These are phyloP conservation scores for Sebastes melanostomus DNA, from an alignment of 2,797 vertebrate species.

Conservation along the genomic window DNA sequence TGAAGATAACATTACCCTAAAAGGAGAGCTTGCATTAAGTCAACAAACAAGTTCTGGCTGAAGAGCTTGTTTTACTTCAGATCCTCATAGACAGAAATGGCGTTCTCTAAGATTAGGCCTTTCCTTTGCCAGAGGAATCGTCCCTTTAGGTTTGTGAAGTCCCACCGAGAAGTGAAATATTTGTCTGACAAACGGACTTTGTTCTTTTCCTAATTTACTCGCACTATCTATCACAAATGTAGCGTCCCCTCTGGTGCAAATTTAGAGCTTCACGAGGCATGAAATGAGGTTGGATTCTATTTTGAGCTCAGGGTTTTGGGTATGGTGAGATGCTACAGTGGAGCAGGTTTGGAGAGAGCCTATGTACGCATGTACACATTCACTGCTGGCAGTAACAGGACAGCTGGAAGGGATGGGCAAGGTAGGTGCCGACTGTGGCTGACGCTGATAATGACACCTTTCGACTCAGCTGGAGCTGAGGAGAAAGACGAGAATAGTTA, in stretches of 20 bases:
- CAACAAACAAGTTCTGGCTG: not conserved
- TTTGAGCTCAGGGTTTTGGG: constrained; percentile 60
- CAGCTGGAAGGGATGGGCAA: constrained; percentile 52
- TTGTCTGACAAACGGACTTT: constrained; percentile 60
- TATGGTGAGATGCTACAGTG: constrained; percentile 31
- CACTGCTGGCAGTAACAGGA: constrained; percentile 14
- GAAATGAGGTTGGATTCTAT: constrained; percentile 75
- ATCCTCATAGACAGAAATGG: not conserved
- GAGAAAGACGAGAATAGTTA: constrained; percentile 4
- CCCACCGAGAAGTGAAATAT: constrained; percentile 32
- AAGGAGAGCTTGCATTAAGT: not conserved
- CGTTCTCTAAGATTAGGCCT: not conserved
- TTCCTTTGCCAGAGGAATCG: constrained; percentile 8
- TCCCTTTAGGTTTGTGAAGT: constrained; percentile 38
- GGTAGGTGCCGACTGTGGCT: constrained; percentile 1
- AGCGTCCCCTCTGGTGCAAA: constrained; percentile 61
- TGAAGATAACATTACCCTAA: not conserved
- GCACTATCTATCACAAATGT: constrained; percentile 55
- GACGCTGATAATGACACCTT: constrained; percentile 19
- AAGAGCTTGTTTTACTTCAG: constrained; percentile 14
- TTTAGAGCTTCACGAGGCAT: constrained; percentile 71
- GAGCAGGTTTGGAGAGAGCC: constrained; percentile 46
- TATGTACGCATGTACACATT: constrained; percentile 7
- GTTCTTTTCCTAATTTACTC: constrained; percentile 59
- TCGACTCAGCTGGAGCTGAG: constrained; percentile 29